Evolutionary conservation across 92 coral and sea anemone species (phyloP).

Genomic region (Bergia puertoricense): DNA sequence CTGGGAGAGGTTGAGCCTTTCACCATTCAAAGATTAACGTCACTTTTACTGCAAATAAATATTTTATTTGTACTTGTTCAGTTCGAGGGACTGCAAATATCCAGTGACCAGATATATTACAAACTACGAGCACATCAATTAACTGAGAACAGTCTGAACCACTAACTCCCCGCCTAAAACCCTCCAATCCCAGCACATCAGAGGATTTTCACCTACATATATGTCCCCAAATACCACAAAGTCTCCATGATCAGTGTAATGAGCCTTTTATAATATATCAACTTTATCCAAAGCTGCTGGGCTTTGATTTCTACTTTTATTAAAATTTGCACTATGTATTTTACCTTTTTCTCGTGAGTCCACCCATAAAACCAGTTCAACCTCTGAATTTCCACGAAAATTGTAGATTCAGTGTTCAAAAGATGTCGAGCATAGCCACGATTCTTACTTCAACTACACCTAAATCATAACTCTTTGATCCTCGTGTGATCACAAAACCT

Average conservation of each 20-base stretch:
- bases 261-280: too few species aligned
- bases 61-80: constrained; percentile 22
- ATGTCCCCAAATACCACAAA: not conserved
- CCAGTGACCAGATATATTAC: not conserved
- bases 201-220: too few species aligned
- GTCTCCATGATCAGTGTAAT: not conserved
- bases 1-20: too few species aligned
- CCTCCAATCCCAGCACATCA: not conserved
- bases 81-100: not conserved
- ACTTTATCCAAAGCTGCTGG: not conserved
- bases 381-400: not conserved
- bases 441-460: not conserved
- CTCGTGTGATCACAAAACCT: too few species aligned
- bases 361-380: not conserved
- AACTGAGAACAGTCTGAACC: not conserved
- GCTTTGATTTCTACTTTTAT: not conserved
- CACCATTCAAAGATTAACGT: not conserved
- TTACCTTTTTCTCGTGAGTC: too few species aligned
- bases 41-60: constrained; percentile 11
- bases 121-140: not conserved
- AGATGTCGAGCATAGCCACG: not conserved
- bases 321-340: too few species aligned
- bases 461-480: not conserved
- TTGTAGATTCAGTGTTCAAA: not conserved
- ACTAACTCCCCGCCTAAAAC: not conserved